Evolutionary conservation across 2,888 invertebrate genomes (phyloP), one percentile per base, ranked within the genome.

Genomic region (Hemithea aestivaria): DNA sequence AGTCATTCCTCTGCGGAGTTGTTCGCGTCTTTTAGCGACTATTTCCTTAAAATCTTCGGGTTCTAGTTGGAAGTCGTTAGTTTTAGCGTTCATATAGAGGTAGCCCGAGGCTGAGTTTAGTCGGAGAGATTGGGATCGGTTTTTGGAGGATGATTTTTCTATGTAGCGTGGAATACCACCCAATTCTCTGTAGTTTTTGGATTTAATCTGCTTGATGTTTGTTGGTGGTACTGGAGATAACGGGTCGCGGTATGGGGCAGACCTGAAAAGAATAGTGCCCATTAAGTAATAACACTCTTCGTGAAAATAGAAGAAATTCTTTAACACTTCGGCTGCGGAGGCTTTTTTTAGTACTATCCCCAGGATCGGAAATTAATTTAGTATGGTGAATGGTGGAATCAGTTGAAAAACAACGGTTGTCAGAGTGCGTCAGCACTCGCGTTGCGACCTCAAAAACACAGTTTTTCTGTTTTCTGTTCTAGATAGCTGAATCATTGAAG

Each of bases 31-130:
- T 29, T 84, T 85, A 0, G 84, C 71, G 1, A 87, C 82, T 11
- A 87, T 75, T 35, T 87, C 87, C 31, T 79, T 71, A 44, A 87
- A 85, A 35, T 88, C 88, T 8, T 84, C 81, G 0, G 87, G 78
- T 29, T 88, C 84, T 24, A 88, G 49, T 56, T 84, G 80, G 61
- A 88, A 88, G 30, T 88, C 88, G 53, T 85, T 84, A 1, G 73
- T 60, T 33, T 72, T 81, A 0, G 88, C 88, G 64, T 87, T 88
- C 88, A 88, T 88, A 47, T 84, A 87, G 1, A 88, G 58, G 49
- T 87, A 83, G 0, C 88, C 88, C 0, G 88, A 88, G 0, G 88
- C 88, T 0, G 88, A 88, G 54, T 87, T 87, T 0, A 88, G 75
- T 1, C 88, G 61, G 0, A 88, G 58, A 0, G 87, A 78, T 28